These are phyloP conservation scores for Halcyon leucocephala DNA, from an alignment of 2,797 vertebrate species.

Conservation along the genomic window DNA sequence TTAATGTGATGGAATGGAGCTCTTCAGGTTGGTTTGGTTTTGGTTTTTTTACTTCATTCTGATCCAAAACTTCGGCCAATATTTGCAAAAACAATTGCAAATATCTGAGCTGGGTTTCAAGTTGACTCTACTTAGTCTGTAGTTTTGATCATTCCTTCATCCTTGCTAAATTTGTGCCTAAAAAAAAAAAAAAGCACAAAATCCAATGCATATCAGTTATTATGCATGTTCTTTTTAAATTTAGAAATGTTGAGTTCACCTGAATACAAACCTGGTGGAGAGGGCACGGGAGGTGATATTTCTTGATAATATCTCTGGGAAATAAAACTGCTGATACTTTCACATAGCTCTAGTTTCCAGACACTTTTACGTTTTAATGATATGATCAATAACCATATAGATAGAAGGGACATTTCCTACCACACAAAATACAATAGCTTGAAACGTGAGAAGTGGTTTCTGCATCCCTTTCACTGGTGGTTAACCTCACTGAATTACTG, in stretches of 20 bases:
- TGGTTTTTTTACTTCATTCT: background rate
- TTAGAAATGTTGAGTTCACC: background rate
- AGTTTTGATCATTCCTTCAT: background rate
- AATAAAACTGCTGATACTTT: constrained; percentile 34
- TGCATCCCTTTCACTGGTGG: constrained; percentile 55
- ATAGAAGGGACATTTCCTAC: constrained; percentile 60
- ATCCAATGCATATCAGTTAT: background rate
- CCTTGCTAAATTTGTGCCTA: background rate
- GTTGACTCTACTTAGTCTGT: background rate
- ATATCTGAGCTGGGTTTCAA: background rate
- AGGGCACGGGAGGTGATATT: background rate
- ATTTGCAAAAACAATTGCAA: background rate
- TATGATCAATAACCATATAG: constrained; percentile 67
- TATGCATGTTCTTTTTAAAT: background rate
- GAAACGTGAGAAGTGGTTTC: constrained; percentile 52
- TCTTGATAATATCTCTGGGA: constrained; percentile 35
- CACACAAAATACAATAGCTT: constrained; percentile 61
- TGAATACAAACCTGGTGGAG: background rate
- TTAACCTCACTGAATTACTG: constrained; percentile 65
- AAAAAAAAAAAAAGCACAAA: background rate
- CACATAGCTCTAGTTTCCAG: constrained; percentile 46
- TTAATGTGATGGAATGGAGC: background rate
- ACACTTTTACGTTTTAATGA: constrained; percentile 58
- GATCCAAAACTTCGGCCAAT: background rate
- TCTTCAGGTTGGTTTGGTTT: background rate